Evolutionary conservation across 2,888 invertebrate genomes (phyloP).

Genomic region (Adela reaumurella): DNA sequence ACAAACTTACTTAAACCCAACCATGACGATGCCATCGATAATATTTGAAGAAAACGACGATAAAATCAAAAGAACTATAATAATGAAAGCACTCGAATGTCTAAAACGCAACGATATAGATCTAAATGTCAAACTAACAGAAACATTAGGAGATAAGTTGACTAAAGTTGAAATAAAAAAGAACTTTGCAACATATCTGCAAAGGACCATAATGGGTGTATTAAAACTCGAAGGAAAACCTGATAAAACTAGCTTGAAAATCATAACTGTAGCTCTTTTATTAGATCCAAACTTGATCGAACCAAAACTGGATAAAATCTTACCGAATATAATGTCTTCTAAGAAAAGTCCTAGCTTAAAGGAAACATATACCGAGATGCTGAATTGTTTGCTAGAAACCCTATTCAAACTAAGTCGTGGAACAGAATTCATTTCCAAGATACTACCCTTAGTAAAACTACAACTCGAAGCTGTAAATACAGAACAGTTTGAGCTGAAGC

Average conservation of each 20-base stretch:
- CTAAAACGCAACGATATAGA: constrained; percentile 36
- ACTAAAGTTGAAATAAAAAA: constrained; percentile 39
- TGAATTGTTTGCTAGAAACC: constrained; percentile 37
- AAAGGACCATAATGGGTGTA: constrained; percentile 33
- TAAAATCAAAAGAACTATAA: constrained; percentile 32
- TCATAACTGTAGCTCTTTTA: constrained; percentile 33
- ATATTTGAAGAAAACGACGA: constrained; percentile 25
- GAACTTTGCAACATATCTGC: constrained; percentile 32
- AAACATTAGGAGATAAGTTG: constrained; percentile 34
- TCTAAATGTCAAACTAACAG: constrained; percentile 32
- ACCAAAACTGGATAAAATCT: constrained; percentile 28
- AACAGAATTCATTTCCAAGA: constrained; percentile 29
- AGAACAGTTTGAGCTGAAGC: constrained; percentile 30
- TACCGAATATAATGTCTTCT: constrained; percentile 34
- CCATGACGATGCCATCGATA: constrained; percentile 27
- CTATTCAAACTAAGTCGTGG: constrained; percentile 44
- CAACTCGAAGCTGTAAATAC: constrained; percentile 31
- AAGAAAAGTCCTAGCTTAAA: constrained; percentile 25
- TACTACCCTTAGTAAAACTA: constrained; percentile 32
- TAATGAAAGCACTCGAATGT: constrained; percentile 32
- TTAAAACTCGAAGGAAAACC: constrained; percentile 35
- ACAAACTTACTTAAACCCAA: constrained; percentile 34
- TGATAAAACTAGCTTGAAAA: constrained; percentile 31
- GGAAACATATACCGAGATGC: constrained; percentile 28
- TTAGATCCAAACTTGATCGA: constrained; percentile 42